Conservation (phyloP, 2,888 invertebrate genomes). For the Drosophila neotestacea region DNA sequence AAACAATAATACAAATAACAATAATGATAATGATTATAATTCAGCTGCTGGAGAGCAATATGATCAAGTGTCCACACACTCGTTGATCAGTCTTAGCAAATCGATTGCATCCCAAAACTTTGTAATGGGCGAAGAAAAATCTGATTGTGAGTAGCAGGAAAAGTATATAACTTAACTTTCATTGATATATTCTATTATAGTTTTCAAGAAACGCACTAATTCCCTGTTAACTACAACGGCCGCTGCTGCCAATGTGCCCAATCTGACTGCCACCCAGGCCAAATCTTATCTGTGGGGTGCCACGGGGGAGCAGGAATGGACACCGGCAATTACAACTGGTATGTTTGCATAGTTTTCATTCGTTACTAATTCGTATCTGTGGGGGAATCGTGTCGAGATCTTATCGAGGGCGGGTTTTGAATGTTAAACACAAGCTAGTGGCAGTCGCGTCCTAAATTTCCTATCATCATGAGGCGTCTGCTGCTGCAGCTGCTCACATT, state of each 20-base stretch:
- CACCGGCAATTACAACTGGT: slow-evolving; percentile 97
- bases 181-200: slow-evolving; percentile 40
- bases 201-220: slow-evolving; percentile 78
- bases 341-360: slow-evolving; percentile 42
- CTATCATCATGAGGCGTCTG: slow-evolving; percentile 28
- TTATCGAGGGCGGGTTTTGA: slow-evolving; percentile 33
- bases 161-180: background rate
- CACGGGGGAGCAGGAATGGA: slow-evolving; percentile 99
- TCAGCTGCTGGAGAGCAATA: slow-evolving; percentile 81
- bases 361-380: slow-evolving; percentile 19
- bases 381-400: slow-evolving; percentile 33
- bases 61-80: slow-evolving; percentile 82
- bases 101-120: slow-evolving; percentile 68
- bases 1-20: slow-evolving; percentile 53
- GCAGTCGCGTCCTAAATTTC: slow-evolving; percentile 24
- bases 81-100: slow-evolving; percentile 70
- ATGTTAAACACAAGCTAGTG: background rate
- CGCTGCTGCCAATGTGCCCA: slow-evolving; percentile 60
- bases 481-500: slow-evolving; percentile 19
- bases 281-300: slow-evolving; percentile 93
- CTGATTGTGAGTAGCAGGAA: slow-evolving; percentile 70
- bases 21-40: slow-evolving; percentile 72
- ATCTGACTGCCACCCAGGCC: slow-evolving; percentile 79
- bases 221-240: slow-evolving; percentile 66
- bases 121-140: slow-evolving; percentile 67